These are phyloP conservation scores for Phylloscopus trochiloides DNA, from an alignment of 2,113 vertebrate species.

Conservation along the genomic window DNA sequence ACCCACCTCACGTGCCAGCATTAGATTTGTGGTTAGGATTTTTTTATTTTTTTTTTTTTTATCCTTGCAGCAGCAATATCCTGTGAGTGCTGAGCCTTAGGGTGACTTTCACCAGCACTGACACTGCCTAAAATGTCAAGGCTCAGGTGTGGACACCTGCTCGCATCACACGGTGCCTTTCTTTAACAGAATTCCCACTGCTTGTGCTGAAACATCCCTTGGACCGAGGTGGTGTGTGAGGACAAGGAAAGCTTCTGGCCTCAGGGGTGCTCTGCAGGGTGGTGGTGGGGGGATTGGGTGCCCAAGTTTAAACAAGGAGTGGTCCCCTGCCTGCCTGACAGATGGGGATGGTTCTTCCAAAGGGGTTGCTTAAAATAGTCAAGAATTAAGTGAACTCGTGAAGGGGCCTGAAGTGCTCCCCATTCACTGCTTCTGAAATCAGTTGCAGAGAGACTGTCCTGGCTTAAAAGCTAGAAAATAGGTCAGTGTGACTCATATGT, in stretches of 20 bases:
- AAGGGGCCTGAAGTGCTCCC: not conserved
- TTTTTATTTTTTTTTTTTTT: not conserved
- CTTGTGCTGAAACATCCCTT: not conserved
- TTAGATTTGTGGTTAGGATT: not conserved
- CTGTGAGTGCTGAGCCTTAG: not conserved
- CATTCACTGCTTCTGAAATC: not conserved
- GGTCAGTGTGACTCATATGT: conserved; percentile 57
- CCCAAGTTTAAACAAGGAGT: not conserved
- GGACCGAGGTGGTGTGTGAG: not conserved
- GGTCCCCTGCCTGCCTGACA: not conserved
- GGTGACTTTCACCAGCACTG: not conserved
- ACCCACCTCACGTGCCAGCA: not conserved
- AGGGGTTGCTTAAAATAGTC: not conserved
- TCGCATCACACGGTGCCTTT: not conserved
- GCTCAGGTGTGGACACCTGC: not conserved
- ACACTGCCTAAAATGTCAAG: not conserved
- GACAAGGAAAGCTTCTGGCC: not conserved
- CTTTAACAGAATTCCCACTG: not conserved
- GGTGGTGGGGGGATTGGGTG: not conserved
- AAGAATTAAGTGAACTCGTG: not conserved
- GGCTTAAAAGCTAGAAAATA: conserved; percentile 19
- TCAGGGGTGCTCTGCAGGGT: not conserved
- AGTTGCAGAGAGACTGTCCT: not conserved
- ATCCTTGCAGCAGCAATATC: not conserved
- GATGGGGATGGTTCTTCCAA: not conserved